These are phyloP conservation scores for Papilio elwesi DNA, from an alignment of 2,888 invertebrate species.

Conservation along the genomic window DNA sequence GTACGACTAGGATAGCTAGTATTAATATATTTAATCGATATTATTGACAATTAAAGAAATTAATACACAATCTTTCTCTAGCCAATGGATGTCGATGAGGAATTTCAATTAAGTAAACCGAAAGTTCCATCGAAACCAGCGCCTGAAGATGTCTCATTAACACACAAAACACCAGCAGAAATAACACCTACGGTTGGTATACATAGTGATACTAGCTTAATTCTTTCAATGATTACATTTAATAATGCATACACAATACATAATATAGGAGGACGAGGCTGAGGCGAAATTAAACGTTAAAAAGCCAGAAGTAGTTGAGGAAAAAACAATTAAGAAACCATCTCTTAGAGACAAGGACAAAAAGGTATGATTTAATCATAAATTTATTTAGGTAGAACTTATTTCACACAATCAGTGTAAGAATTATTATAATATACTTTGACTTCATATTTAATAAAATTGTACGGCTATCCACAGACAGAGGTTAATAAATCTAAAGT, in stretches of 20 bases:
- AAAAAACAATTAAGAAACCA: conserved; percentile 76
- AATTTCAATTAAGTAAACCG: conserved; percentile 70
- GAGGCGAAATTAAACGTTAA: conserved; percentile 78
- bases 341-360: conserved; percentile 64
- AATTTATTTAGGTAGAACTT: not conserved
- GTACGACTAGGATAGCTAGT: conserved; percentile 50
- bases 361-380: conserved; percentile 59
- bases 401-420: not conserved
- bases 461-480: conserved; percentile 59
- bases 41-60: conserved; percentile 12
- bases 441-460: conserved; percentile 2
- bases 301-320: conserved; percentile 78
- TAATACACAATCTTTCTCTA: conserved; percentile 45
- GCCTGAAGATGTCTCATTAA: conserved; percentile 77
- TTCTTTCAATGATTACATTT: conserved; percentile 5
- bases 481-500: conserved; percentile 51
- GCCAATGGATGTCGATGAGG: conserved; percentile 82
- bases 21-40: not conserved
- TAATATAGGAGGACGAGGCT: conserved; percentile 70
- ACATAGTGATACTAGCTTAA: conserved; percentile 19
- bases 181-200: conserved; percentile 77
- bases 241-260: conserved; percentile 14
- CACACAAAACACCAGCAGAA: conserved; percentile 80
- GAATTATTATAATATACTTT: not conserved
- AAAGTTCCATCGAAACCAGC: conserved; percentile 71